These are phyloP conservation scores for Smittia aterrima DNA, from an alignment of 2,888 invertebrate species.

Conservation along the genomic window DNA sequence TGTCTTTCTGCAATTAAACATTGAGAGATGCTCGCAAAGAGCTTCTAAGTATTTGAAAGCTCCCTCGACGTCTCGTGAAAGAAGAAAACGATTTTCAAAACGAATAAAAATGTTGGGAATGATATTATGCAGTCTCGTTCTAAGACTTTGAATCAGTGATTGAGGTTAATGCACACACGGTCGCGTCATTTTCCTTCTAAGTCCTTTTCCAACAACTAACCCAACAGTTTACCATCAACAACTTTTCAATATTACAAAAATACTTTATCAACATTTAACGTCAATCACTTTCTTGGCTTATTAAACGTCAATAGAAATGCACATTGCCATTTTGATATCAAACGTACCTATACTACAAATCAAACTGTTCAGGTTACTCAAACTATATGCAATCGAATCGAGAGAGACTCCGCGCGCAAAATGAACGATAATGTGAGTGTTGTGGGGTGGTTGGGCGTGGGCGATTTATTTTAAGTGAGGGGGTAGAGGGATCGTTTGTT, in stretches of 20 bases:
- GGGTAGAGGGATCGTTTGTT: neutral
- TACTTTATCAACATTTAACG: constrained; percentile 19
- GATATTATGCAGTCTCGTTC: too few relatives aligned
- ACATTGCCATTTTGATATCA: constrained; percentile 6
- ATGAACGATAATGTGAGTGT: constrained; percentile 17
- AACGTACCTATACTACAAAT: constrained; percentile 41
- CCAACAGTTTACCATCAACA: constrained; percentile 15
- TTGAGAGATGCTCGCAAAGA: too few relatives aligned
- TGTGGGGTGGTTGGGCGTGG: neutral
- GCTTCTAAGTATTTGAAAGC: too few relatives aligned
- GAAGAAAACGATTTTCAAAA: too few relatives aligned
- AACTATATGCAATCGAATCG: constrained; percentile 30
- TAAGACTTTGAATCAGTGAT: constrained; percentile 23
- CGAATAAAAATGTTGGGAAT: too few relatives aligned
- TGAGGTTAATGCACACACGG: constrained; percentile 36
- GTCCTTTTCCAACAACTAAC: neutral
- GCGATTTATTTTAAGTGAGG: neutral
- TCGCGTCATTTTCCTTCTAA: neutral
- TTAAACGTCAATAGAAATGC: neutral
- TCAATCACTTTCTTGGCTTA: constrained; percentile 13
- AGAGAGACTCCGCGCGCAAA: constrained; percentile 36
- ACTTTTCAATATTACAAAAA: constrained; percentile 10
- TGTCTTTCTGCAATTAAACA: too few relatives aligned
- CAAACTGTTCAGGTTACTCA: constrained; percentile 40
- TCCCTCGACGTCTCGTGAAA: too few relatives aligned